Conservation (phyloP, 2,888 invertebrate genomes). For the Antheraea yamamai region DNA sequence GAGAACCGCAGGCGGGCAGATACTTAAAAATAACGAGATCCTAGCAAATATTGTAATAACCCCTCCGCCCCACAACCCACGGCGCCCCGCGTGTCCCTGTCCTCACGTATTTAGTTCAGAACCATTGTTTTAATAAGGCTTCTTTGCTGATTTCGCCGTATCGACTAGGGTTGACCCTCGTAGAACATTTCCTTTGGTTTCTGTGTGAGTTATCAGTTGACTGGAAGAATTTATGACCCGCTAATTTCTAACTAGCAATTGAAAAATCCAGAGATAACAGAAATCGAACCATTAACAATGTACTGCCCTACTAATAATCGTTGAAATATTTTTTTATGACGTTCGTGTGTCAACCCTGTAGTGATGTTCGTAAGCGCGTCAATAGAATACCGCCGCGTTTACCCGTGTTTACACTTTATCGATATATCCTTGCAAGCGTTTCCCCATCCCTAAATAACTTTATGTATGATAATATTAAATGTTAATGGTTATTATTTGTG, state of each 20-base stretch:
- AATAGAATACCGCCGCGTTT: slow-evolving; percentile 44
- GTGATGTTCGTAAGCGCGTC: slow-evolving; percentile 42
- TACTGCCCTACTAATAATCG: background rate
- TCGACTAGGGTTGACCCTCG: slow-evolving; percentile 17
- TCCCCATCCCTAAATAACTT: slow-evolving; percentile 61
- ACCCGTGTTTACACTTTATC: slow-evolving; percentile 62
- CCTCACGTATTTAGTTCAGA: slow-evolving; percentile 53
- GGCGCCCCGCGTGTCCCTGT: slow-evolving; percentile 36
- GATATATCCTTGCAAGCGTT: slow-evolving; percentile 61
- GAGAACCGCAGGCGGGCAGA: slow-evolving; percentile 60
- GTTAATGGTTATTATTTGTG: slow-evolving; percentile 55
- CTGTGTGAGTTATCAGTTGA: too few relatives aligned
- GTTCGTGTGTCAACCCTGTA: slow-evolving; percentile 23
- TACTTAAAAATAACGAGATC: slow-evolving; percentile 82
- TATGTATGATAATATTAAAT: slow-evolving; percentile 60
- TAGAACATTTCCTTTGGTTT: background rate
- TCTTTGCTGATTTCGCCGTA: slow-evolving; percentile 60
- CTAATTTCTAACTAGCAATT: too few relatives aligned
- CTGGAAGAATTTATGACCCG: too few relatives aligned
- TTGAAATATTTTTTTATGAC: background rate
- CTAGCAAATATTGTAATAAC: slow-evolving; percentile 80
- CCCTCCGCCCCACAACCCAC: slow-evolving; percentile 40
- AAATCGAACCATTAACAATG: background rate
- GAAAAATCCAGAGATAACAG: background rate
- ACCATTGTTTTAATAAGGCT: slow-evolving; percentile 67